Base-by-base conservation (phyloP, 2,797 vertebrate genomes). In the Pogoniulus pusillus region DNA sequence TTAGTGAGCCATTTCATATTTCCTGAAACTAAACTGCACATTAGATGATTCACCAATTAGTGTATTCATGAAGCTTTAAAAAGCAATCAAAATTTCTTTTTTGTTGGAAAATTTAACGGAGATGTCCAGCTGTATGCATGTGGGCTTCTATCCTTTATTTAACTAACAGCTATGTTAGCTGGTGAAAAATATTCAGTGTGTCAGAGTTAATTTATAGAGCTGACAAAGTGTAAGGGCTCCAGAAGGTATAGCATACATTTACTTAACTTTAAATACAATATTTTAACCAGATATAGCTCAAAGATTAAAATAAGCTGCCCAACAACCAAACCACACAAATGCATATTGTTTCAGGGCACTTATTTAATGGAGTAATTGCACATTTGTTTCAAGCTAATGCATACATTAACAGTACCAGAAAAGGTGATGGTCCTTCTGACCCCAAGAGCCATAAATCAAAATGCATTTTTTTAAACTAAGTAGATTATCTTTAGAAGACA, bases 171-270 rank as follows among this genome's bases (percentile, higher is more conserved):
- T 96, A 91, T 1, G 91, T 78, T 94, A 95, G 93, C 63, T 94
- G 84, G 82, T 91, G 91, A 96, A 96, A 96, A 94, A 96, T 91
- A 94, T 93, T 96, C 95, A 95, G 90, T 85, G 93, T 96, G 95
- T 96, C 94, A 87, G 89, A 96, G 93, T 93, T 95, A 96, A 96
- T 94, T 95, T 96, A 96, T 93, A 95, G 92, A 96, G 93, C 90
- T 96, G 95, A 96, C 94, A 95, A 96, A 94, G 91, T 94, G 93
- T 91, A 96, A 96, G 88, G 91, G 82, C 82, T 95, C 95, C 95
- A 96, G 93, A 96, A 96, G 93, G 95, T 92, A 93, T 63, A 92
- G 93, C 90, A 95, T 95, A 93, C 81, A 96, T 95, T 96, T 95
- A 75, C 93, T 88, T 90, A 94, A 91, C 79, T 95, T 95, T 91